phyloP scores from a whole-genome alignment of 2,113 vertebrate species.

The Onychostoma macrolepis region DNA sequence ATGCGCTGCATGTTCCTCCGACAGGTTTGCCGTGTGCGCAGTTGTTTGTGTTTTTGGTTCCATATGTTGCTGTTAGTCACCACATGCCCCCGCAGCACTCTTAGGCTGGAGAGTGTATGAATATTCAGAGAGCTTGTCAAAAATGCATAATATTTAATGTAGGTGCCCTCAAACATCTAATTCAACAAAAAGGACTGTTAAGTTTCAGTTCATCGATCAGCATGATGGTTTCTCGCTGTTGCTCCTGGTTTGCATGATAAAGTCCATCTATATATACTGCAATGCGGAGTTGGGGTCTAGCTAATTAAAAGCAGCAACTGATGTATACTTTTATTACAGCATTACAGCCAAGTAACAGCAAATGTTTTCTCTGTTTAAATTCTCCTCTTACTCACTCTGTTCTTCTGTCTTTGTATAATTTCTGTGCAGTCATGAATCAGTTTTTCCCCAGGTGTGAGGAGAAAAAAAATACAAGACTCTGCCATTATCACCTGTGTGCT shows the following conservation, averaged over 20 bases:
- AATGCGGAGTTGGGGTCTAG: not conserved
- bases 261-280: not conserved
- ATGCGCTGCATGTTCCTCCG: not conserved
- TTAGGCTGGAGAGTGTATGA: conserved; percentile 9
- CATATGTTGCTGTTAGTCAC: conserved; percentile 48
- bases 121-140: conserved; percentile 1
- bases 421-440: not conserved
- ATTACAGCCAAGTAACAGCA: not conserved
- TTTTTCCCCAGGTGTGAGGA: not conserved
- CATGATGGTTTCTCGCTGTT: not conserved
- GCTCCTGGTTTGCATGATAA: not conserved
- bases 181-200: not conserved
- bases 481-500: conserved; percentile 30
- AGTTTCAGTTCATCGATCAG: not conserved
- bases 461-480: not conserved
- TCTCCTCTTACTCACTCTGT: not conserved
- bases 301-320: not conserved
- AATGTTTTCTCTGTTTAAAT: not conserved
- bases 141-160: not conserved
- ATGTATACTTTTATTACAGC: not conserved
- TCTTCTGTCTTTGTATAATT: not conserved
- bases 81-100: conserved; percentile 36
- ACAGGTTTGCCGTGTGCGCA: conserved; percentile 28
- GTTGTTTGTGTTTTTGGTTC: conserved; percentile 24
- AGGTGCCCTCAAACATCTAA: not conserved